These are phyloP conservation scores for Nipponacmea schrenckii DNA, from an alignment of 2,888 invertebrate genomes.

Conservation along the genomic window DNA sequence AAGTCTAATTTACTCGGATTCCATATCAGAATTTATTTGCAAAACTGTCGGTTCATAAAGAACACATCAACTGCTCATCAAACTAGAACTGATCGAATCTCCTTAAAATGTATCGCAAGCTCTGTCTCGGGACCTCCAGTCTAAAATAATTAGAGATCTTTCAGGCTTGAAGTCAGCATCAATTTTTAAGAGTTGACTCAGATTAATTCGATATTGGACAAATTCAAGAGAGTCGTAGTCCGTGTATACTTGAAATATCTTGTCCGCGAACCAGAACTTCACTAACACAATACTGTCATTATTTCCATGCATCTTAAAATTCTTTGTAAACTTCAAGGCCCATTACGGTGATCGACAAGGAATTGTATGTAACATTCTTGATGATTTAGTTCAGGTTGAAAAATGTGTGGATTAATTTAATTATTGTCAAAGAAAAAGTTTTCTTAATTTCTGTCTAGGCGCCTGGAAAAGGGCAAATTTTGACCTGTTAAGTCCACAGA, in stretches of 20 bases:
- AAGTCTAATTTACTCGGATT: not conserved
- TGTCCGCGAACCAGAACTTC: too few species aligned
- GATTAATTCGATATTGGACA: too few species aligned
- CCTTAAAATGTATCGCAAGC: slow-evolving; percentile 7
- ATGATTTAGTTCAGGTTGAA: not conserved
- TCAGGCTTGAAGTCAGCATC: slow-evolving; percentile 3
- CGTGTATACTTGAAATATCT: too few species aligned
- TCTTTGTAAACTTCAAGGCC: too few species aligned
- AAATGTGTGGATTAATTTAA: not conserved
- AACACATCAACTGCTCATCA: not conserved
- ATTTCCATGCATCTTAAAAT: too few species aligned
- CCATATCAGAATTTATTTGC: not conserved
- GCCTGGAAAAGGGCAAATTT: slow-evolving; percentile 12
- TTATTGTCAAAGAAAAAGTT: not conserved
- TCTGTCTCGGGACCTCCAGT: not conserved
- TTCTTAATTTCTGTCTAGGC: not conserved
- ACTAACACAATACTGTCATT: too few species aligned
- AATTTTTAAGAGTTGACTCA: not conserved
- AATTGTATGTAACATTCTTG: too few species aligned
- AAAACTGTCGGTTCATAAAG: not conserved
- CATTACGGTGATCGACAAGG: too few species aligned
- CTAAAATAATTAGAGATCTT: slow-evolving; percentile 4
- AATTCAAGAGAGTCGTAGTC: too few species aligned
- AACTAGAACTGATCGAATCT: slow-evolving; percentile 5
- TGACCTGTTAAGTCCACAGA: not conserved